These are phyloP conservation scores for Cyrtorhinus lividipennis DNA, from an alignment of 1,140 invertebrate genomes.

Conservation along the genomic window DNA sequence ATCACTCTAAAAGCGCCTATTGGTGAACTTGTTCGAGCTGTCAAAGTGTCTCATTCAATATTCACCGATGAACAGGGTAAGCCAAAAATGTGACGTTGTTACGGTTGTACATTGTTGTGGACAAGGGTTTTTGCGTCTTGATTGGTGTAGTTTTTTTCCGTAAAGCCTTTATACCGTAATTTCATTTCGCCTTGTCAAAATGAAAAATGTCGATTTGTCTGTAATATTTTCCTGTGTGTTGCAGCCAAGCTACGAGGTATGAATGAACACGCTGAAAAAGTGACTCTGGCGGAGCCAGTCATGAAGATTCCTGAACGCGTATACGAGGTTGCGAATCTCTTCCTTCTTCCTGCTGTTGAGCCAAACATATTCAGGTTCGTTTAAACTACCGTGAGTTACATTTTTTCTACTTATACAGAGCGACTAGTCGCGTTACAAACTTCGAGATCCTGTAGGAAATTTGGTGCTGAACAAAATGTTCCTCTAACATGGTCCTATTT, in stretches of 20 bases:
- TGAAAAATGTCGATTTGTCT: not conserved
- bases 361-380: constrained; percentile 40
- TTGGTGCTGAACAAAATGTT: too few species aligned
- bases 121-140: too few species aligned
- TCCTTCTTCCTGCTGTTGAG: constrained; percentile 47
- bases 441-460: too few species aligned
- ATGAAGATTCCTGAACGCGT: constrained; percentile 41
- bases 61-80: constrained; percentile 60
- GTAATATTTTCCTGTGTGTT: constrained; percentile 20
- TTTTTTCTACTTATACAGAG: too few species aligned
- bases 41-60: constrained; percentile 57
- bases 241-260: constrained; percentile 65
- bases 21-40: constrained; percentile 75
- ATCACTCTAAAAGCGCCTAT: constrained; percentile 66
- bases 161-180: too few species aligned
- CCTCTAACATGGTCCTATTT: too few species aligned
- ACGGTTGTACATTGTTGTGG: not conserved
- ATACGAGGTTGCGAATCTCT: constrained; percentile 64
- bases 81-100: not conserved
- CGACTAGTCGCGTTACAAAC: too few species aligned
- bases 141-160: too few species aligned
- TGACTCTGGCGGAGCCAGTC: constrained; percentile 32
- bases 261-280: constrained; percentile 57
- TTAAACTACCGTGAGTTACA: too few species aligned
- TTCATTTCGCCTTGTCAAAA: not conserved